A percentile compares a stretch with the other conserved stretches of the same genome.
Evolutionary conservation across 2,113 vertebrate genomes (phyloP).

Genomic region (Athene cunicularia): DNA sequence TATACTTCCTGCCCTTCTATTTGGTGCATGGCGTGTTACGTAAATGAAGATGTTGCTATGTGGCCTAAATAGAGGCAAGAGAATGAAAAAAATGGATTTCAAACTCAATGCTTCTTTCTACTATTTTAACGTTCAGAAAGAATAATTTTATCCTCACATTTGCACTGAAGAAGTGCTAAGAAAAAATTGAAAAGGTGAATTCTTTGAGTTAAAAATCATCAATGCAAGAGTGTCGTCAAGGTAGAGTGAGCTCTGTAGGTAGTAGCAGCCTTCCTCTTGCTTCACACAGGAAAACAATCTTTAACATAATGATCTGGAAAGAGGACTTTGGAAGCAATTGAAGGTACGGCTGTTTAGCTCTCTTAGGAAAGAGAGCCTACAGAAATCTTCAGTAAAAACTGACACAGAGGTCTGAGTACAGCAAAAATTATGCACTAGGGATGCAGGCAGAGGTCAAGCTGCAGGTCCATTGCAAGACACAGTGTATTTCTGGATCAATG

Average conservation of each 20-base stretch:
- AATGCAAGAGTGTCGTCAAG: not conserved
- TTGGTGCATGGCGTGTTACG: not conserved
- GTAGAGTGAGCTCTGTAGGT: not conserved
- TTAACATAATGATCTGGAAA: slow-evolving; percentile 18
- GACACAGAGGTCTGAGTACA: not conserved
- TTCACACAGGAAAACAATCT: not conserved
- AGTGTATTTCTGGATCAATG: not conserved
- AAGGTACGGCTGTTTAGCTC: not conserved
- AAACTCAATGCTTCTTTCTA: not conserved
- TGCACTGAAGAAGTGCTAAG: not conserved
- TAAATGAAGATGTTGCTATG: not conserved
- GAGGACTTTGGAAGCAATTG: not conserved
- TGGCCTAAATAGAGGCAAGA: not conserved
- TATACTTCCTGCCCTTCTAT: not conserved
- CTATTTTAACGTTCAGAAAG: not conserved
- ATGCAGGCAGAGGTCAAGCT: not conserved
- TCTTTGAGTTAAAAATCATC: not conserved
- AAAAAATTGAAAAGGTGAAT: not conserved
- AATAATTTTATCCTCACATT: not conserved
- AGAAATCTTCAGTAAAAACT: not conserved
- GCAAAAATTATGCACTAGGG: not conserved
- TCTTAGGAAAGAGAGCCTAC: not conserved
- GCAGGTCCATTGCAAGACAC: not conserved
- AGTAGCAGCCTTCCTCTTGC: not conserved
- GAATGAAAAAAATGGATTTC: not conserved